Base-by-base conservation (phyloP, 1,140 invertebrate genomes). In the Centruroides sculpturatus region DNA sequence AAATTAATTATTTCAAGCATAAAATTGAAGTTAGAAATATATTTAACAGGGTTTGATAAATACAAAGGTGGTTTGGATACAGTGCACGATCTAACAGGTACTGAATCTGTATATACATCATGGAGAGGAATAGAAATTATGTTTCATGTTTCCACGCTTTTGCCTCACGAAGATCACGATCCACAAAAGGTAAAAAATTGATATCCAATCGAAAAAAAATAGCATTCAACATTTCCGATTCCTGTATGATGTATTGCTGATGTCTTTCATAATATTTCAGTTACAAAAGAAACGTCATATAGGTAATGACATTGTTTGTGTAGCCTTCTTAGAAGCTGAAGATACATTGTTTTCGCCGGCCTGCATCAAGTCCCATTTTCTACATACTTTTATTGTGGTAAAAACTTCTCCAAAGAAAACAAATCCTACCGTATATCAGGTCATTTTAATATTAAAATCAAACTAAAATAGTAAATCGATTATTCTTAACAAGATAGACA, bases 301-400 rank as follows among this genome's bases (percentile, higher is more conserved):
- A 69, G 89, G 90, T 61, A 93, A 94, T 73, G 90, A 94, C 74
- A 93, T 94, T 71, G 90, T 94, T 71, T 68, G 76, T 34, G 94
- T 90, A 5, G 90, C 93, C 67, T 88, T 95, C 53, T 92, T 94
- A 78, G 94, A 98, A 76, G 87, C 89, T 4, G 89, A 94, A 70
- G 90, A 92, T 69, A 93, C 91, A 0, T 80, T 82, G 6, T 95
- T 95, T 73, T 92, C 87, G 63, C 91, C 91, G 12, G 84, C 87
- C 11, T 69, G 67, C 76, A 80, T 63, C 72, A 77, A 58, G 76
- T 76, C 63, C 92, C 91, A 53, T 90, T 69, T 69, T 61, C 56
- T 69, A n/a, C 68, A 69, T 57, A 69, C 68, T 35, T 69, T 69
- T 49, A 67, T 69, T 35, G 64, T 67, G 7, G 68, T 69, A 41